Evolutionary conservation across 2,888 invertebrate species (phyloP), one percentile per base, ranked within the genome.

Genomic region (Epistrophella euchroma): DNA sequence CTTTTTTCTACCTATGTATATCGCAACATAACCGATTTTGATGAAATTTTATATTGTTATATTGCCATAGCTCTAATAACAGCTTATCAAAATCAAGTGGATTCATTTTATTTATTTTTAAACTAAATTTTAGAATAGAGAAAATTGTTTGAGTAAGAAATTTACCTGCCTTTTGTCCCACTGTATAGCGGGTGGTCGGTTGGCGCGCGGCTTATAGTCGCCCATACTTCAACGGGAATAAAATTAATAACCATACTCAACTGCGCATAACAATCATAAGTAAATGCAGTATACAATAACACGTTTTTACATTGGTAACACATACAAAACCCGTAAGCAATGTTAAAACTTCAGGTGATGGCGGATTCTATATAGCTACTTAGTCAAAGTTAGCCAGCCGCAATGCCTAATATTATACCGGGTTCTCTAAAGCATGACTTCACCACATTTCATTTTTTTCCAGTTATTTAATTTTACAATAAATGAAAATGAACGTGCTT

Each of bases 351-450:
- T 11, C 17, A 52, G 28, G 52, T 58, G 25, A 4, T 4, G 28
- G 28, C 28, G 28, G 28, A 28, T 6, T 28, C 28, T n/a, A n/a
- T n/a, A n/a, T n/a, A n/a, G n/a, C n/a, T n/a, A n/a, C n/a, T 28
- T 28, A 32, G 17, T 32, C 28, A 17, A 15, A 55, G 32, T 55
- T 22, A 58, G 56, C 43, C 56, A 40, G 15, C 56, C 13, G 17
- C 45, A 62, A 56, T 58, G 35, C 5, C 4, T 15, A 35, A 13
- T 35, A 70, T 58, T 47, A 43, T 64, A 32, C 25, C 22, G 43
- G 58, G 75, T 58, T 79, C 84, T 60, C 72, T 58, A 19, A 68
- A 85, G 75, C 79, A 80, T 85, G 84, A 85, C 84, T 72, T 60
- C 50, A n/a, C 25, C 22, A 60, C 55, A 56, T 17, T 52, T 55